Evolutionary conservation across 92 coral and sea anemone genomes (phyloP).

Genomic region (Actinernus sp.): DNA sequence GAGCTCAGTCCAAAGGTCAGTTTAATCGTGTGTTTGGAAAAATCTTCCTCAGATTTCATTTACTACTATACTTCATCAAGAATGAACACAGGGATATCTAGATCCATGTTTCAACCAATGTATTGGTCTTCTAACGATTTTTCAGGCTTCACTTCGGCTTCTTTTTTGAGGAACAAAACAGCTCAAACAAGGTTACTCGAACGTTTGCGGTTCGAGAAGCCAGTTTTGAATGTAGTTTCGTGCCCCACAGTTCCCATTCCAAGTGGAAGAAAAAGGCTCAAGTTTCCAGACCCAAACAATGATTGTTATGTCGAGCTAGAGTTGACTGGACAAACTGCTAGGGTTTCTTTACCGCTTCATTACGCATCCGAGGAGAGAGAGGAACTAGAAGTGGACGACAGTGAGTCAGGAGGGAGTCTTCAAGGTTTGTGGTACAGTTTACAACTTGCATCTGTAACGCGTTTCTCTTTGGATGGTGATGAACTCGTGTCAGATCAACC

Average conservation of each 20-base stretch:
- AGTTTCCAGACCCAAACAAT: constrained; percentile 91
- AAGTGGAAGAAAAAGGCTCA: constrained; percentile 78
- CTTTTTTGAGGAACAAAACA: constrained; percentile 31
- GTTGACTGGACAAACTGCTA: constrained; percentile 56
- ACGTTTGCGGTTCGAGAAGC: constrained; percentile 64
- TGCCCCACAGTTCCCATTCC: constrained; percentile 70
- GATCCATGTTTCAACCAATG: no score
- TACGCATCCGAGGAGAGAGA: constrained; percentile 41
- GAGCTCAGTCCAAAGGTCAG: not conserved
- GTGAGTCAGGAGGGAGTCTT: constrained; percentile 15
- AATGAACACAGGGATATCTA: no score
- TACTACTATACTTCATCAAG: no score
- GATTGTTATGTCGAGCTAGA: constrained; percentile 76
- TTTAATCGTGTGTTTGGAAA: not conserved
- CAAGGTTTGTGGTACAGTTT: constrained; percentile 75
- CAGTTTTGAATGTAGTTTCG: constrained; percentile 52
- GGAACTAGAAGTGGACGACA: constrained; percentile 51
- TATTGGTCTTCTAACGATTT: constrained; percentile 12
- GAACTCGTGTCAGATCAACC: constrained; percentile 24
- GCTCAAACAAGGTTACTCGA: constrained; percentile 73
- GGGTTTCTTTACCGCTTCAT: constrained; percentile 67
- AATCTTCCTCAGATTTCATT: no score
- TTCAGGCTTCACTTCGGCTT: constrained; percentile 3
- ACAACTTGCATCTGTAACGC: constrained; percentile 66
- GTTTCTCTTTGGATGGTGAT: constrained; percentile 55